These are phyloP conservation scores for Hemiprocne comata DNA, from an alignment of 2,113 vertebrate species.

Conservation along the genomic window DNA sequence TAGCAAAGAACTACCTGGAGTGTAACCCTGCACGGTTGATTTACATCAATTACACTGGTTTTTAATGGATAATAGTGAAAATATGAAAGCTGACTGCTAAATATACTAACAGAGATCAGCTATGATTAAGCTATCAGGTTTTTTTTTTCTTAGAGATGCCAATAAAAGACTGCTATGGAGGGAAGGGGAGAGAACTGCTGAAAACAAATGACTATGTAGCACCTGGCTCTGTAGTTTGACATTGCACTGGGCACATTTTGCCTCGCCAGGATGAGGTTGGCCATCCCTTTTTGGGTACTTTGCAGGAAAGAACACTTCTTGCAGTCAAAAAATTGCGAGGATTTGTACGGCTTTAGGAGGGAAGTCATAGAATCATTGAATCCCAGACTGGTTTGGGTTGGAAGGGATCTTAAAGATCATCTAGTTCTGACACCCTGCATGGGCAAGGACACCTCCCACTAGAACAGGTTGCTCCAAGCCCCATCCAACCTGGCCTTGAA, in stretches of 20 bases:
- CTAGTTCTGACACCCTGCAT: too few relatives aligned
- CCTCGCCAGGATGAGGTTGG: fast-evolving
- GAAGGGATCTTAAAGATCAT: too few relatives aligned
- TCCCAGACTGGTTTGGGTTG: too few relatives aligned
- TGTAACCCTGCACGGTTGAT: fast-evolving
- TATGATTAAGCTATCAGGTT: neutral
- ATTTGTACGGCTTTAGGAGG: neutral
- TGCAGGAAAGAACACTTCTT: neutral
- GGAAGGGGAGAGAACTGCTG: neutral
- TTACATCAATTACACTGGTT: neutral
- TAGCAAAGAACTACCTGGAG: neutral
- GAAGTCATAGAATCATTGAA: too few relatives aligned
- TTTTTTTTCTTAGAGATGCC: neutral
- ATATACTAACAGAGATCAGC: neutral
- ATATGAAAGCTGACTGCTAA: neutral
- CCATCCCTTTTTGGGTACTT: neutral
- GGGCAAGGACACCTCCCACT: too few relatives aligned
- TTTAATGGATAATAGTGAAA: neutral
- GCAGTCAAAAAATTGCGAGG: fast-evolving
- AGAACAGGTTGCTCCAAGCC: too few relatives aligned
- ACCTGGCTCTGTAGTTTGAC: fast-evolving
- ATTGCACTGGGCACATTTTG: fast-evolving
- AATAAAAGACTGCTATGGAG: fast-evolving
- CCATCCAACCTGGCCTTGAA: too few relatives aligned
- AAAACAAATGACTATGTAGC: fast-evolving